Evolutionary conservation across 2,888 invertebrate species (phyloP).

Genomic region (Athalia rosae): DNA sequence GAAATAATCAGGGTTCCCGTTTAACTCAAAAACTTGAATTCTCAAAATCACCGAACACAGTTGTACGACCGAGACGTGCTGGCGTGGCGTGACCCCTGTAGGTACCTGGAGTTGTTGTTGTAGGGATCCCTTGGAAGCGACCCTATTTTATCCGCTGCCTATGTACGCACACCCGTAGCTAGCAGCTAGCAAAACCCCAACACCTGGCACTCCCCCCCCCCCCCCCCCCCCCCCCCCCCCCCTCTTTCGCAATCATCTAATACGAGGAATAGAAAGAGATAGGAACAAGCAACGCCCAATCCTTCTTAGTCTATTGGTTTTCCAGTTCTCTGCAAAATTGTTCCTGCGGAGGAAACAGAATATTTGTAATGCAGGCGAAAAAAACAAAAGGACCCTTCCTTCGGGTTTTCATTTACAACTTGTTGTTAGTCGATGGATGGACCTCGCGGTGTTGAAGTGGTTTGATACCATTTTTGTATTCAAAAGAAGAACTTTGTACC

Average conservation of each 20-base stretch:
- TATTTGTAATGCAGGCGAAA: too few species aligned
- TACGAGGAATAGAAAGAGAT: neutral
- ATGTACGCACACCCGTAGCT: neutral
- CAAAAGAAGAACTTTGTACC: too few species aligned
- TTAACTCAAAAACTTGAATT: conserved; percentile 14
- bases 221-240: conserved; percentile 19
- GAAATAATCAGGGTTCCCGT: conserved; percentile 18
- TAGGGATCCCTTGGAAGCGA: neutral
- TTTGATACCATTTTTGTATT: too few species aligned
- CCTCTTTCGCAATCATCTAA: neutral
- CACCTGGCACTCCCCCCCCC: conserved; percentile 26
- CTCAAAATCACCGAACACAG: conserved; percentile 18
- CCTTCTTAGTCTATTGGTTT: too few species aligned
- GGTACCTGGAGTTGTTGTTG: conserved; percentile 23
- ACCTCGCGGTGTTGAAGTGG: too few species aligned
- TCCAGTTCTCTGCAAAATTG: too few species aligned
- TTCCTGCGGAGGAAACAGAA: too few species aligned
- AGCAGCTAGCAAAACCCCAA: conserved; percentile 21
- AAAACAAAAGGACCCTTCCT: too few species aligned
- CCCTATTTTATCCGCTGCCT: conserved; percentile 21
- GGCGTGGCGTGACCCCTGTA: conserved; percentile 13
- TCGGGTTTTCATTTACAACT: too few species aligned
- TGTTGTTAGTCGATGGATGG: too few species aligned
- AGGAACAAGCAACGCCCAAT: too few species aligned
- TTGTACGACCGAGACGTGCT: neutral